phyloP scores from a whole-genome alignment of 2,797 vertebrate genomes.

The Acanthiza pusilla region DNA sequence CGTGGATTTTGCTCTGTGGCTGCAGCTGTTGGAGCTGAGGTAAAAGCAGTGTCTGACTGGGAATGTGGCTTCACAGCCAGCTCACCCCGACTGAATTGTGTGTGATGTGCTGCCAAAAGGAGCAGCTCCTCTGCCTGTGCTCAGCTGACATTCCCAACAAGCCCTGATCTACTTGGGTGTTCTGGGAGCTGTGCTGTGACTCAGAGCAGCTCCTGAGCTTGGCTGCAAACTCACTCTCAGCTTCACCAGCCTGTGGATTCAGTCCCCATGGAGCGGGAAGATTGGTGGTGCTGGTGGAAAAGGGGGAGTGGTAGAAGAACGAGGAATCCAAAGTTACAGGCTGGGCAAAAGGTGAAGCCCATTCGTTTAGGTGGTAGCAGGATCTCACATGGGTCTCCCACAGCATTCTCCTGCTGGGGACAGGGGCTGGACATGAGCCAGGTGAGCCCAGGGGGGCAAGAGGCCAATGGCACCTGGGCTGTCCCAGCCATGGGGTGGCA shows the following conservation, averaged over 20 bases:
- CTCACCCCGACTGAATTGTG: background rate
- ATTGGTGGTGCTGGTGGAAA: background rate
- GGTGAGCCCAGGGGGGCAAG: background rate
- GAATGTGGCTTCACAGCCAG: background rate
- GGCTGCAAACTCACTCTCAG: background rate
- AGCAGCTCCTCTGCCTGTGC: background rate
- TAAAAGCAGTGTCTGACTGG: background rate
- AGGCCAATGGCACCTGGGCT: background rate
- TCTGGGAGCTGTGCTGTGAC: background rate
- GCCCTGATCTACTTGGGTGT: background rate
- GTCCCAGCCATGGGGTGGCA: background rate
- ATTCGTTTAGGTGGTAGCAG: background rate
- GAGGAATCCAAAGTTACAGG: fast-evolving
- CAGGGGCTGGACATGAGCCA: background rate
- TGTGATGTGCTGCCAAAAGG: background rate
- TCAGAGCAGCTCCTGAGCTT: background rate
- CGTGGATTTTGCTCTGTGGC: background rate
- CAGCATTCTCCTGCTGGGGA: background rate
- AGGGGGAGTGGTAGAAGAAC: background rate
- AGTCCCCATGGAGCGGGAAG: background rate
- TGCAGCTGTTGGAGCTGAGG: background rate
- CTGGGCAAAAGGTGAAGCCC: background rate
- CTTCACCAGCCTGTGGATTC: background rate
- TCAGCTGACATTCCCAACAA: background rate
- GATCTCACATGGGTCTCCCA: background rate